These are phyloP conservation scores for Lymantria dispar DNA, from an alignment of 2,888 invertebrate genomes.

Conservation along the genomic window DNA sequence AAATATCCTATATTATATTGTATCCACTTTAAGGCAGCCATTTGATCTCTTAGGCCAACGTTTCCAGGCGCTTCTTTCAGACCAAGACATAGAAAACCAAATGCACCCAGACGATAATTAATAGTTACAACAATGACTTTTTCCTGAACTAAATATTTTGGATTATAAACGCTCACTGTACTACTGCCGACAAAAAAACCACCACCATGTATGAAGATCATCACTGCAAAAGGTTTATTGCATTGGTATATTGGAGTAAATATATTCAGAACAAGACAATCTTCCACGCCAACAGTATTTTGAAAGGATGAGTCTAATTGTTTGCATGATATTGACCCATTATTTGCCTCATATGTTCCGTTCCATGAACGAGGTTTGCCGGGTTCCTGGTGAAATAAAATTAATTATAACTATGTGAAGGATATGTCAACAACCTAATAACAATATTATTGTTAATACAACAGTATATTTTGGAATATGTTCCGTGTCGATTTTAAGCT, in stretches of 20 bases:
- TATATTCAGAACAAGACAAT: background rate
- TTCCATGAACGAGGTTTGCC: background rate
- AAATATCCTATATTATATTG: slow-evolving; percentile 47
- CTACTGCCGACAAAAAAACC: slow-evolving; percentile 44
- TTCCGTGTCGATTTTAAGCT: no score
- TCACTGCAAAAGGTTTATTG: slow-evolving; percentile 40
- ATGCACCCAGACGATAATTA: slow-evolving; percentile 18
- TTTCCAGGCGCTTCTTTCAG: slow-evolving; percentile 49
- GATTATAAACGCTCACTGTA: slow-evolving; percentile 38
- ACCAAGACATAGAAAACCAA: slow-evolving; percentile 52
- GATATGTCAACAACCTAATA: no score
- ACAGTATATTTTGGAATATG: no score
- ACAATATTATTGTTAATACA: no score
- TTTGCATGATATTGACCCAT: background rate
- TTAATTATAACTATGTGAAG: background rate
- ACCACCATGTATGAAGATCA: slow-evolving; percentile 52
- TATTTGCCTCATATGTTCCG: background rate
- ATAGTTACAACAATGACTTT: slow-evolving; percentile 45
- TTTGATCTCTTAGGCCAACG: slow-evolving; percentile 51
- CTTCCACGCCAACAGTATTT: background rate
- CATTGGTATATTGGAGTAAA: slow-evolving; percentile 24
- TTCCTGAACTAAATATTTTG: slow-evolving; percentile 43
- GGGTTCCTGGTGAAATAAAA: background rate
- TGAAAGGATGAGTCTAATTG: background rate
- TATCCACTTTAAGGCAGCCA: slow-evolving; percentile 53